These are phyloP conservation scores for Athripsodes cinereus DNA, from an alignment of 2,888 invertebrate genomes.

Conservation along the genomic window DNA sequence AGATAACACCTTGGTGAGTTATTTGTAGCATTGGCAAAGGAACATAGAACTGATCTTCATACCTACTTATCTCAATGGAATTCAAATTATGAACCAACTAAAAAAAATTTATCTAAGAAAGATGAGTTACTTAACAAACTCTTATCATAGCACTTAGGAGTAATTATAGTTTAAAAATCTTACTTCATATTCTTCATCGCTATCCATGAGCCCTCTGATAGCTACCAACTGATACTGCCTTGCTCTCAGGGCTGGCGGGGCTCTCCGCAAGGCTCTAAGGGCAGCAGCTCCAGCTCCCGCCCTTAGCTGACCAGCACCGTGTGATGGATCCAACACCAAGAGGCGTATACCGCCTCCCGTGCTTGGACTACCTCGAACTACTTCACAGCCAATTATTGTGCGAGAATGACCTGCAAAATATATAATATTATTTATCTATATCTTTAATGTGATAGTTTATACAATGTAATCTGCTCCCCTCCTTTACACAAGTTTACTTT, in stretches of 20 bases:
- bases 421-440: too few species aligned
- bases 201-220: slow-evolving; percentile 65
- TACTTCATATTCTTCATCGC: slow-evolving; percentile 71
- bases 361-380: slow-evolving; percentile 49
- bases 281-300: slow-evolving; percentile 45
- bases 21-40: too few species aligned
- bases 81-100: too few species aligned
- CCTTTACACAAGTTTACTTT: too few species aligned
- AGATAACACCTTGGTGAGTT: too few species aligned
- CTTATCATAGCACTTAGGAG: not conserved
- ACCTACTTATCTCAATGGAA: too few species aligned
- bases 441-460: too few species aligned
- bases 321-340: slow-evolving; percentile 80
- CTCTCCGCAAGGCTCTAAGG: slow-evolving; percentile 64
- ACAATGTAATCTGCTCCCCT: too few species aligned
- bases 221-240: slow-evolving; percentile 83
- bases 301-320: slow-evolving; percentile 70
- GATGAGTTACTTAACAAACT: too few species aligned
- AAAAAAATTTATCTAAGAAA: too few species aligned
- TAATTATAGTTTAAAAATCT: too few species aligned
- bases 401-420: slow-evolving; percentile 69
- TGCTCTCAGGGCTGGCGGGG: slow-evolving; percentile 71
- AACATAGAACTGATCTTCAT: too few species aligned
- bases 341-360: slow-evolving; percentile 59
- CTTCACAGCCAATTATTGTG: slow-evolving; percentile 84